Conservation (phyloP, 1,140 invertebrate species). For the Cotesia typhae region DNA sequence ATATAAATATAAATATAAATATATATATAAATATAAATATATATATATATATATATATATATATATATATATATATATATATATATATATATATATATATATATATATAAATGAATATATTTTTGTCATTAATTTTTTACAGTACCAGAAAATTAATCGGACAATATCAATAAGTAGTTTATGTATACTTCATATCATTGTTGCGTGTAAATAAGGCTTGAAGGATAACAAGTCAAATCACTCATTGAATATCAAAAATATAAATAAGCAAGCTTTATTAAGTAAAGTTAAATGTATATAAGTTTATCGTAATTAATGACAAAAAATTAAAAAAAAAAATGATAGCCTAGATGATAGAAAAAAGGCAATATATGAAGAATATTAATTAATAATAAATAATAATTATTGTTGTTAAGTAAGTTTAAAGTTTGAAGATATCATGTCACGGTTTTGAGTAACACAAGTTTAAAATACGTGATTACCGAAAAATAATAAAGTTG, state of each 20-base stretch:
- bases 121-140: too few species aligned
- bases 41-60: too few species aligned
- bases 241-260: conserved; percentile 9
- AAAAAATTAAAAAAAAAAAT: not conserved
- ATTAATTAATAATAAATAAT: too few species aligned
- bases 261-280: not conserved
- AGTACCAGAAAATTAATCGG: too few species aligned
- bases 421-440: too few species aligned
- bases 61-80: too few species aligned
- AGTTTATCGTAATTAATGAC: not conserved
- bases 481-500: not conserved
- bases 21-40: not conserved
- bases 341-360: not conserved
- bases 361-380: not conserved
- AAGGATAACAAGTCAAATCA: not conserved
- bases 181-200: conserved; percentile 12
- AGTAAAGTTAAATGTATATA: not conserved
- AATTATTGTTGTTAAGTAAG: too few species aligned
- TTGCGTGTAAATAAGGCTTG: not conserved
- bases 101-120: not conserved
- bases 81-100: too few species aligned
- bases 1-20: not conserved
- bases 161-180: not conserved
- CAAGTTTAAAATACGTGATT: too few species aligned
- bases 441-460: too few species aligned